phyloP scores from a whole-genome alignment of 2,797 vertebrate species.

The Channallabes apus region DNA sequence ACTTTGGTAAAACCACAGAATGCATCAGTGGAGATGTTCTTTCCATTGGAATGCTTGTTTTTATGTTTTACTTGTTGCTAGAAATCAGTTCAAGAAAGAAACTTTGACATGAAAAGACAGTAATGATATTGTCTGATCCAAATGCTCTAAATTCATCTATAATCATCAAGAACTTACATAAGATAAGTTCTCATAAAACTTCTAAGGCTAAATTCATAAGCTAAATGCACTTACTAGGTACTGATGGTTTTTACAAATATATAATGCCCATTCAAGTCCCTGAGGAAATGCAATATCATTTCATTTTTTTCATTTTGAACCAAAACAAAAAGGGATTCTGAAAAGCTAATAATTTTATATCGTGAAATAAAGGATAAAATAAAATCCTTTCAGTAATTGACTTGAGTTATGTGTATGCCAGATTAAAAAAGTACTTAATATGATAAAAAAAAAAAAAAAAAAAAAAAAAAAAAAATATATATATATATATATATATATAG shows the following conservation, averaged over 20 bases:
- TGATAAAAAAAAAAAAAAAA: no score
- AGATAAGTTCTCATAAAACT: no score
- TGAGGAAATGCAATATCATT: neutral
- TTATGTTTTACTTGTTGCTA: neutral
- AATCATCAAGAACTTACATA: neutral
- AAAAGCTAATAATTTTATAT: neutral
- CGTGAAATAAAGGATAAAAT: neutral
- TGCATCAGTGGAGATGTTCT: neutral
- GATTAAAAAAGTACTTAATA: no score
- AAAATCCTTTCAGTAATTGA: neutral
- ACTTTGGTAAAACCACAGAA: constrained; percentile 5
- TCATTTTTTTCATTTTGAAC: neutral
- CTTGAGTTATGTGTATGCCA: no score
- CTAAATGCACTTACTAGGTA: neutral
- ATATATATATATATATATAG: no score
- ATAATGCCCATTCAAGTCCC: neutral
- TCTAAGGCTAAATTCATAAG: no score
- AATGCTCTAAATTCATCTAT: neutral
- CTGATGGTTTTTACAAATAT: neutral
- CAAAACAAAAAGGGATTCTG: neutral
- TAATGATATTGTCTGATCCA: neutral
- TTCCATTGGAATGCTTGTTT: neutral
- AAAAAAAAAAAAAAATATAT: no score
- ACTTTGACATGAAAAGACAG: neutral
- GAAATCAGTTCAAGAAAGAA: neutral